Percentiles rank a stretch among this genome's conserved stretches.
Conservation (phyloP, 2,888 invertebrate species). For the Mimumesa dahlbomi region DNA sequence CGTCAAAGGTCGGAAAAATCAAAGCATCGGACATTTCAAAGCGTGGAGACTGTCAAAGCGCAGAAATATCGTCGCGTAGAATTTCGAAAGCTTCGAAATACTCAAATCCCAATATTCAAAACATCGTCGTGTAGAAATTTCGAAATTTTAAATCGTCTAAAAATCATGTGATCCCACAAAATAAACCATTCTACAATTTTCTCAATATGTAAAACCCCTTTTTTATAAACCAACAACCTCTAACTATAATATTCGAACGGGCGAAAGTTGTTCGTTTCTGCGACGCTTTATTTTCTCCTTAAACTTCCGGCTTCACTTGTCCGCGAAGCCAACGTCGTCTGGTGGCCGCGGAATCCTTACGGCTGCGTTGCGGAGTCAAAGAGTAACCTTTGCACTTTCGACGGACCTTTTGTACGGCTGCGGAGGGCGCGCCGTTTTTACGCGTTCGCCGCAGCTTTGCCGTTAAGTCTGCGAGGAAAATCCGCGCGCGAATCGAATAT, state of each 20-base stretch:
- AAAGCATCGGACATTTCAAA: no score
- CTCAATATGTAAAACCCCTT: no score
- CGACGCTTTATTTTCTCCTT: not conserved
- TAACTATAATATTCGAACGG: no score
- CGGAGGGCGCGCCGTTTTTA: constrained; percentile 16
- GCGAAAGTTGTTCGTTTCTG: no score
- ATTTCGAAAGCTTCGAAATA: no score
- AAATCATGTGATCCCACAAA: not conserved
- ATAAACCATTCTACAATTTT: no score
- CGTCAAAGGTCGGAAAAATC: no score
- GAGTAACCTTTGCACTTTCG: constrained; percentile 46
- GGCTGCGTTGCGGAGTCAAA: constrained; percentile 28
- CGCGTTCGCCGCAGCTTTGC: not conserved
- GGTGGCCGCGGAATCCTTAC: constrained; percentile 47
- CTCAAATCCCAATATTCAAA: not conserved
- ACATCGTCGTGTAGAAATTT: no score
- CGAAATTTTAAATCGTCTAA: not conserved
- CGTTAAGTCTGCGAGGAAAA: no score
- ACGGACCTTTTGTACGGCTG: constrained; percentile 45
- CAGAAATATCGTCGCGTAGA: no score
- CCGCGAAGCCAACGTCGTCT: constrained; percentile 31
- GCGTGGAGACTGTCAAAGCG: no score
- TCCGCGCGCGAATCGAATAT: not conserved
- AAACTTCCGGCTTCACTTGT: constrained; percentile 28
- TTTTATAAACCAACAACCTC: no score